Evolutionary conservation across 2,888 invertebrate genomes (phyloP), one percentile per base, ranked within the genome.

Genomic region (Oscheius myriophilus): DNA sequence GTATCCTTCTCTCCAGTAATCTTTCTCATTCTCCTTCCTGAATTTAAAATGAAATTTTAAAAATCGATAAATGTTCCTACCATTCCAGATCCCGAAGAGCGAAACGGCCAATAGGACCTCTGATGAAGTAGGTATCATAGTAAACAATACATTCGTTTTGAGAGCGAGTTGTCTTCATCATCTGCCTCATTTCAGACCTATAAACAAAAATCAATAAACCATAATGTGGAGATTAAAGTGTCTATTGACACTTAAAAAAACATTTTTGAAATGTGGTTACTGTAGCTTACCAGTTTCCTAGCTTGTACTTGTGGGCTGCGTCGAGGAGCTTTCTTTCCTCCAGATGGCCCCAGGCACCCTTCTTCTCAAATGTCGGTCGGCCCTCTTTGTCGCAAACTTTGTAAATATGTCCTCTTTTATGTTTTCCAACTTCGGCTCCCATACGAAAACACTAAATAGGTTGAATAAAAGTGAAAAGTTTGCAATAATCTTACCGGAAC

Each of bases 341-440:
- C 16, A 49, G 46, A 49, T 55, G 45, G 23, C 76, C 59, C 75
- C 74, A 73, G 11, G 26, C 43, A 21, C 63, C 53, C 51, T 42
- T 46, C 33, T 53, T 18, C 25, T 51, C n/a, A 26, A 26, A n/a
- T n/a, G 51, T 57, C 39, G 45, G 39, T 16, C 26, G 18, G 43
- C 70, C 67, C 21, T 69, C 18, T 18, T 70, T 70, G 23, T 76
- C 70, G 3, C 70, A 26, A 11, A 82, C 49, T 54, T 76, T 69
- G 65, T 82, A 82, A 51, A 76, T 79, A 70, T 82, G 82, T 1
- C 78, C 78, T 39, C 83, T 76, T 1, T 57, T 49, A 57, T 83
- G 83, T 7, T 70, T 72, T 11, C 75, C 79, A 11, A 72, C 64
- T 61, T 82, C 80, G 12, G 76, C 79, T 16, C 83, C 83, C 53